Percentiles rank a stretch among this genome's conserved stretches.
These are phyloP conservation scores for Callitettix versicolor DNA, from an alignment of 1,140 invertebrate genomes.

Conservation along the genomic window DNA sequence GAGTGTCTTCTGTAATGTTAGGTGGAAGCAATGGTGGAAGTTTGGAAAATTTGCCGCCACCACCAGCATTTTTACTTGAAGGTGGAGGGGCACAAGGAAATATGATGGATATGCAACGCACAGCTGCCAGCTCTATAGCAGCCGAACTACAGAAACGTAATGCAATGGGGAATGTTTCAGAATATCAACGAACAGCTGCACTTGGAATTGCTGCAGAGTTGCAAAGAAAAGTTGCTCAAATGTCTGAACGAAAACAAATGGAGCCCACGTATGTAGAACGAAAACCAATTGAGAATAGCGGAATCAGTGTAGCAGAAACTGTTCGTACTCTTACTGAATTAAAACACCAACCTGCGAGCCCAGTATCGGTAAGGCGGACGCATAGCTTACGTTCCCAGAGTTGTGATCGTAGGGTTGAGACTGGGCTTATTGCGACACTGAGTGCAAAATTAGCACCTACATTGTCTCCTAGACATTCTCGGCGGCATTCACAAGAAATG, in stretches of 20 bases:
- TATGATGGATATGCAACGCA: slow-evolving; percentile 15
- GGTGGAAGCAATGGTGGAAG: slow-evolving; percentile 27
- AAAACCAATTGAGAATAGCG: slow-evolving; percentile 23
- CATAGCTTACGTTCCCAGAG: slow-evolving; percentile 37
- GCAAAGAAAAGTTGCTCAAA: slow-evolving; percentile 15
- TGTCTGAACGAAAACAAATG: slow-evolving; percentile 7
- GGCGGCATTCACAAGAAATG: slow-evolving; percentile 29
- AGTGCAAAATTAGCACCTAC: slow-evolving; percentile 56
- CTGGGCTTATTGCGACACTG: slow-evolving; percentile 56
- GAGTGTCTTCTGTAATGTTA: slow-evolving; percentile 17
- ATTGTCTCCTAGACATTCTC: slow-evolving; percentile 40
- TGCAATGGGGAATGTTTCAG: slow-evolving; percentile 8
- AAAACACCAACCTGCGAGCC: slow-evolving; percentile 76
- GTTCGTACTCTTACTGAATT: slow-evolving; percentile 74
- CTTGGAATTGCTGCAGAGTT: slow-evolving; percentile 17
- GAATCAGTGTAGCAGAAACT: slow-evolving; percentile 69
- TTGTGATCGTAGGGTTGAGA: slow-evolving; percentile 43
- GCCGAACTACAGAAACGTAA: slow-evolving; percentile 22
- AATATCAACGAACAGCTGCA: slow-evolving; percentile 16
- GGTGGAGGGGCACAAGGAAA: neutral
- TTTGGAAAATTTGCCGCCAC: slow-evolving; percentile 64
- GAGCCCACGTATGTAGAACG: slow-evolving; percentile 12
- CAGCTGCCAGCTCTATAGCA: slow-evolving; percentile 16
- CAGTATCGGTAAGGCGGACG: slow-evolving; percentile 50
- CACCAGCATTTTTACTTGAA: slow-evolving; percentile 64